phyloP scores from a whole-genome alignment of 2,113 vertebrate genomes.

The Meles meles region DNA sequence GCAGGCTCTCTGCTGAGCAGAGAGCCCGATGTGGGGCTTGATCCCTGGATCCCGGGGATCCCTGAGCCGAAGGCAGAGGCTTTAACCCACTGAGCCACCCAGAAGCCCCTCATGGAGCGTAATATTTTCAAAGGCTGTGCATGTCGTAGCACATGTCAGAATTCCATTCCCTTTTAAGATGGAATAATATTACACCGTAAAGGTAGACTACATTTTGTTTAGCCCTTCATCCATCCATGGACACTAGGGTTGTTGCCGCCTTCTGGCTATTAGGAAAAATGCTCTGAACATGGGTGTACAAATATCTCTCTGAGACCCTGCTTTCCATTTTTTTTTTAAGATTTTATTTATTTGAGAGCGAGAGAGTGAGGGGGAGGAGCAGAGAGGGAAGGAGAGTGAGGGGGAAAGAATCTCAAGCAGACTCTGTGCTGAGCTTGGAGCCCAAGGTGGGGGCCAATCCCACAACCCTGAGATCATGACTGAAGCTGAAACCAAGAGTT shows the following conservation, averaged over 20 bases:
- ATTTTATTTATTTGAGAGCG: neutral
- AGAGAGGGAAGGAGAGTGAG: neutral
- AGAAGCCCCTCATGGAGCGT: neutral
- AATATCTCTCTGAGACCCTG: neutral
- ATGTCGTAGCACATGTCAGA: neutral
- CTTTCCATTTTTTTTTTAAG: neutral
- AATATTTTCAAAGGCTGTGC: neutral
- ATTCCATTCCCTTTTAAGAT: neutral
- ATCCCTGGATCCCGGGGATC: too few relatives aligned
- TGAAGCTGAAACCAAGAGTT: neutral
- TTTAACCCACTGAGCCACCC: too few relatives aligned
- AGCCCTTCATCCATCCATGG: neutral
- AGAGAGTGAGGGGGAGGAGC: neutral
- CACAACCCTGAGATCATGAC: neutral
- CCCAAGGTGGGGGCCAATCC: neutral
- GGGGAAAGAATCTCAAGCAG: neutral
- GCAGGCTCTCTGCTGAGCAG: too few relatives aligned
- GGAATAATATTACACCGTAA: neutral
- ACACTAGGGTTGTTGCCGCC: neutral
- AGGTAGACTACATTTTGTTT: neutral
- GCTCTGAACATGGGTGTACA: neutral
- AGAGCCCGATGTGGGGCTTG: too few relatives aligned
- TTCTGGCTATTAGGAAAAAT: neutral
- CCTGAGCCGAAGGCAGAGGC: too few relatives aligned
- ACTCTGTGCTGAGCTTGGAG: neutral